These are phyloP conservation scores for Graphium colonna DNA, from an alignment of 2,888 invertebrate species.

Conservation along the genomic window DNA sequence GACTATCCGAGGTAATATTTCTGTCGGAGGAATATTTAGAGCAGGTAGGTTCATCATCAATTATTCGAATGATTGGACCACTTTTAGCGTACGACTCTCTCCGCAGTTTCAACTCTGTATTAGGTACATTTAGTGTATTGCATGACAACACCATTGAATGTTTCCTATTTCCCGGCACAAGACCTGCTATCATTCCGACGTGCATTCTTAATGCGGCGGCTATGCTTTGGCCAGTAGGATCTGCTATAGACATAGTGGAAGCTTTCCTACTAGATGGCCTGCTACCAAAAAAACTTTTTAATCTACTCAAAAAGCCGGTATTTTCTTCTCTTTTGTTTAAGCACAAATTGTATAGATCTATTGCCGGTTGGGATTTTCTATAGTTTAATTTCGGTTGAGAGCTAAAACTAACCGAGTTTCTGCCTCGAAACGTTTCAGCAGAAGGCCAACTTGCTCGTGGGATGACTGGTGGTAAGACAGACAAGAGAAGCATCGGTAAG, in stretches of 20 bases:
- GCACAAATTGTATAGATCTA: conserved; percentile 81
- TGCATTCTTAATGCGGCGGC: conserved; percentile 86
- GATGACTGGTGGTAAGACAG: conserved; percentile 87
- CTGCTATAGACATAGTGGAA: conserved; percentile 82
- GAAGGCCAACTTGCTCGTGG: conserved; percentile 89
- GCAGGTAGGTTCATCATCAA: conserved; percentile 70
- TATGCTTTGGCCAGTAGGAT: conserved; percentile 80
- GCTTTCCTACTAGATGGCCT: conserved; percentile 84
- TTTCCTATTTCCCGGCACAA: conserved; percentile 83
- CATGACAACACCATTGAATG: conserved; percentile 80
- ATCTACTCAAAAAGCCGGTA: conserved; percentile 74
- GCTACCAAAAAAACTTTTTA: conserved; percentile 82
- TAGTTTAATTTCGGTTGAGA: conserved; percentile 83
- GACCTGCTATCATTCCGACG: conserved; percentile 85
- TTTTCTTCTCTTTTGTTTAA: conserved; percentile 78
- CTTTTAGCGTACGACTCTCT: conserved; percentile 80
- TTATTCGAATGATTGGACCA: conserved; percentile 81
- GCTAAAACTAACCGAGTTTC: conserved; percentile 83
- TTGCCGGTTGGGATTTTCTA: conserved; percentile 76
- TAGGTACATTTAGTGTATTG: conserved; percentile 78
- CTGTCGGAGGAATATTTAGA: conserved; percentile 51
- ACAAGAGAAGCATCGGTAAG: conserved; percentile 84
- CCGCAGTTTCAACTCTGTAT: conserved; percentile 60
- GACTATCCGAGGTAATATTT: conserved; percentile 44
- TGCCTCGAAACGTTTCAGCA: conserved; percentile 81